Evolutionary conservation across 2,888 invertebrate species (phyloP).

Genomic region (Clistopyga incitator): DNA sequence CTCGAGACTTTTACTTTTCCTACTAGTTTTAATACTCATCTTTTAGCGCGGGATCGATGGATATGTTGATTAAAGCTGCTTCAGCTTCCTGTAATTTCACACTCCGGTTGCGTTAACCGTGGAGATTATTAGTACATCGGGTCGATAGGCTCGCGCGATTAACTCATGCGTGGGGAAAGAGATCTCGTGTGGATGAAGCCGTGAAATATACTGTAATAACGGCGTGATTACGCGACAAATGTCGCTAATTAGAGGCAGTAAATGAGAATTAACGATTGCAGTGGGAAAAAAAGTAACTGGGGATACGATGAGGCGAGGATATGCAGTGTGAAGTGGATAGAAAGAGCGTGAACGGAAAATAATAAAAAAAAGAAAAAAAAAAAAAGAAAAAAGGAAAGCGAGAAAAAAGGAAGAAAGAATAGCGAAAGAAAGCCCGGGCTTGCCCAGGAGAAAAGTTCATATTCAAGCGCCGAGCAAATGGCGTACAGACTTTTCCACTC

Average conservation of each 20-base stretch:
- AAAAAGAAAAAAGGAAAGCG: no score
- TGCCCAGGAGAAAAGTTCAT: slow-evolving; percentile 47
- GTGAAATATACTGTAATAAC: slow-evolving; percentile 19
- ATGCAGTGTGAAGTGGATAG: slow-evolving; percentile 45
- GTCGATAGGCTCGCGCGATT: neutral
- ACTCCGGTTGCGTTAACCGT: neutral
- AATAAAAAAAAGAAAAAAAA: slow-evolving; percentile 31
- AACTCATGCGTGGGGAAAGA: neutral
- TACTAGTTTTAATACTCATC: no score
- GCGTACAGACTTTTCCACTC: slow-evolving; percentile 77
- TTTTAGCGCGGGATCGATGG: neutral
- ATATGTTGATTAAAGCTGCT: neutral
- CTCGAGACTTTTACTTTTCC: no score
- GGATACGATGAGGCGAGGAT: neutral
- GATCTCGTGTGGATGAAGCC: slow-evolving; percentile 7
- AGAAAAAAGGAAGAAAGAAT: slow-evolving; percentile 37
- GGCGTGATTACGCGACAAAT: slow-evolving; percentile 31
- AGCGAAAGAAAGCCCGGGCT: slow-evolving; percentile 28
- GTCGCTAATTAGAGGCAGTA: slow-evolving; percentile 7
- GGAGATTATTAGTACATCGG: neutral
- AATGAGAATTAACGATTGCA: slow-evolving; percentile 24
- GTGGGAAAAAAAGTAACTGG: slow-evolving; percentile 45
- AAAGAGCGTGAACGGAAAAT: slow-evolving; percentile 22
- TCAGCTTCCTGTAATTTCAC: neutral
- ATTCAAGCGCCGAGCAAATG: slow-evolving; percentile 72